Conservation (phyloP, 2,113 vertebrate species). For the Dasypus novemcinctus region DNA sequence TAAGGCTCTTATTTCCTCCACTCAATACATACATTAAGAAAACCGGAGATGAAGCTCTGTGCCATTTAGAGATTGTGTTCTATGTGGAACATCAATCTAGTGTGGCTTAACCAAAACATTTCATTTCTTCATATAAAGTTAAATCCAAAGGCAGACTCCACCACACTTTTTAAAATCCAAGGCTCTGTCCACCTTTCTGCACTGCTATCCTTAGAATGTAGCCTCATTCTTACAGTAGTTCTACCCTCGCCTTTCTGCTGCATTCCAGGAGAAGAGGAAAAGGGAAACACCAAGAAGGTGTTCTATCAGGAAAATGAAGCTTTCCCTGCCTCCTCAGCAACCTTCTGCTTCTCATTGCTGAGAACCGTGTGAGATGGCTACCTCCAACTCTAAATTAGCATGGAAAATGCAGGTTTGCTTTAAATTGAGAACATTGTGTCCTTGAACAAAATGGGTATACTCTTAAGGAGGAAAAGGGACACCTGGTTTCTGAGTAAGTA, state of each 20-base stretch:
- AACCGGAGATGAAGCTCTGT: neutral
- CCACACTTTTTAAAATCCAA: neutral
- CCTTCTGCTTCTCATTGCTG: neutral
- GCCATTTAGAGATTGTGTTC: neutral
- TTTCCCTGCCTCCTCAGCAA: neutral
- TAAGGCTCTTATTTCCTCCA: fast-evolving
- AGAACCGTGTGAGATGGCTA: neutral
- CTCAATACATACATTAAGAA: neutral
- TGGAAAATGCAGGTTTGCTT: neutral
- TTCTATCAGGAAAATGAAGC: neutral
- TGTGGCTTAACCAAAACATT: neutral
- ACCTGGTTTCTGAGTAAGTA: neutral
- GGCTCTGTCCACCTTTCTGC: neutral
- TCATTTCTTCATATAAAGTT: neutral
- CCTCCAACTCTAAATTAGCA: neutral
- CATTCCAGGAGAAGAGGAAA: neutral
- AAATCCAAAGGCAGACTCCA: neutral
- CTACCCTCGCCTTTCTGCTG: neutral
- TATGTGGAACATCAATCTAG: neutral
- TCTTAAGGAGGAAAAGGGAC: neutral
- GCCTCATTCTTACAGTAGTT: fast-evolving
- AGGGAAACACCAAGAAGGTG: neutral
- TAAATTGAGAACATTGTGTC: neutral
- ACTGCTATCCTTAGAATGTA: neutral
- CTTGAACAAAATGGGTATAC: neutral